Conservation (phyloP, 2,113 vertebrate genomes). For the Sorex fumeus region DNA sequence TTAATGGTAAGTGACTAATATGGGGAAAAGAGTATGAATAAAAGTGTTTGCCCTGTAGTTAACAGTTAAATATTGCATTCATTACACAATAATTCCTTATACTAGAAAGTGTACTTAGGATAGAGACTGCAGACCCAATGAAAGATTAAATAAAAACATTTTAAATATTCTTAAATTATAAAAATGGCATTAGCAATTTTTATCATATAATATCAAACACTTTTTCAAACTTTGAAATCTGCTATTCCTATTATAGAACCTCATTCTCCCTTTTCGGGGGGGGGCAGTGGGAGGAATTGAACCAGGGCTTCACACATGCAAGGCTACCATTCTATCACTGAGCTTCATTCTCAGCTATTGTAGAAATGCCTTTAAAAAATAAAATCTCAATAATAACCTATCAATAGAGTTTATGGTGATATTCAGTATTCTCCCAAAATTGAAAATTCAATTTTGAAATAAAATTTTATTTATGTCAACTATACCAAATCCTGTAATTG, state of each 20-base stretch:
- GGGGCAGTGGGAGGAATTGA: too few species aligned
- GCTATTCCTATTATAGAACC: slow-evolving; percentile 44
- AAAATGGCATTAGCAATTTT: slow-evolving; percentile 47
- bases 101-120: slow-evolving; percentile 15
- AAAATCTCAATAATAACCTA: slow-evolving; percentile 42
- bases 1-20: slow-evolving; percentile 66
- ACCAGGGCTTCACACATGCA: too few species aligned
- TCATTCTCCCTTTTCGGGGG: slow-evolving; percentile 2
- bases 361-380: neutral
- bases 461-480: slow-evolving; percentile 58
- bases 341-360: too few species aligned
- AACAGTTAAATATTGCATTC: slow-evolving; percentile 49
- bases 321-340: too few species aligned
- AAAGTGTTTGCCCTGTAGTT: slow-evolving; percentile 19
- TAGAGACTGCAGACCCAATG: neutral
- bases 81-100: slow-evolving; percentile 48
- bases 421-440: neutral
- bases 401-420: slow-evolving; percentile 25
- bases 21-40: slow-evolving; percentile 31
- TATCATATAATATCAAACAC: neutral
- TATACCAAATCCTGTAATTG: slow-evolving; percentile 58
- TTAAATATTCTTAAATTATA: neutral
- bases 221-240: slow-evolving; percentile 50
- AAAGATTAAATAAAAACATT: slow-evolving; percentile 54
- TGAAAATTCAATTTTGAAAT: slow-evolving; percentile 43